Percentiles rank a stretch among this genome's conserved stretches.
Conservation (phyloP, 2,888 invertebrate genomes). For the Rhorus exstirpatorius region DNA sequence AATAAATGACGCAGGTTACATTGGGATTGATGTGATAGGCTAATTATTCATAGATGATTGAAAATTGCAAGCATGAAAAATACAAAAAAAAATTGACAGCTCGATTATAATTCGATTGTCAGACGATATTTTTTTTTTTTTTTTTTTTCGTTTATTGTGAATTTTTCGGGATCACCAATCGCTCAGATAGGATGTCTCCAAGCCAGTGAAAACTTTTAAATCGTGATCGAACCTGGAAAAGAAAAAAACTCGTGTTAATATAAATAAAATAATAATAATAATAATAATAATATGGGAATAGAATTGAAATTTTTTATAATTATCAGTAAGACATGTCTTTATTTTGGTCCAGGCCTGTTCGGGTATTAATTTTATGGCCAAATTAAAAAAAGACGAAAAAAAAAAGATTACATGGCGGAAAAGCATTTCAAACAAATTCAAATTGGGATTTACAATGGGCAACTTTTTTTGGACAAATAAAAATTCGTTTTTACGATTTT, state of each 20-base stretch:
- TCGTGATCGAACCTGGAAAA: conserved; percentile 88
- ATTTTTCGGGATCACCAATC: conserved; percentile 83
- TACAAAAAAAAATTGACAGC: conserved; percentile 27
- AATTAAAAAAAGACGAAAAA: no score
- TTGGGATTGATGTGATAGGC: no score
- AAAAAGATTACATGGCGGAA: no score
- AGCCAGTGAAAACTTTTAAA: conserved; percentile 88
- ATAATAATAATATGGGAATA: conserved; percentile 16
- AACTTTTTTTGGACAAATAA: no score
- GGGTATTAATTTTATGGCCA: no score
- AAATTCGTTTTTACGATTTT: no score
- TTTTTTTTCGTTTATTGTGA: neutral
- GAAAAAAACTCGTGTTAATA: neutral
- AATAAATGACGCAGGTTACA: no score
- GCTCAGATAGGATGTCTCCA: conserved; percentile 90
- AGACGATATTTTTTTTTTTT: conserved; percentile 37
- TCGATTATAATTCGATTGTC: conserved; percentile 34
- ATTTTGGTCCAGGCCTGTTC: no score
- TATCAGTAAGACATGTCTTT: no score
- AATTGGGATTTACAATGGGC: no score
- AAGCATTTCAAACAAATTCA: no score
- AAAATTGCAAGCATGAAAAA: conserved; percentile 55
- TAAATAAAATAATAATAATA: neutral
- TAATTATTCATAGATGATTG: no score
- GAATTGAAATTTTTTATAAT: neutral